Percentiles rank a stretch among this genome's conserved stretches.
phyloP scores from a whole-genome alignment of 2,113 vertebrate species.

The Cairina moschata region DNA sequence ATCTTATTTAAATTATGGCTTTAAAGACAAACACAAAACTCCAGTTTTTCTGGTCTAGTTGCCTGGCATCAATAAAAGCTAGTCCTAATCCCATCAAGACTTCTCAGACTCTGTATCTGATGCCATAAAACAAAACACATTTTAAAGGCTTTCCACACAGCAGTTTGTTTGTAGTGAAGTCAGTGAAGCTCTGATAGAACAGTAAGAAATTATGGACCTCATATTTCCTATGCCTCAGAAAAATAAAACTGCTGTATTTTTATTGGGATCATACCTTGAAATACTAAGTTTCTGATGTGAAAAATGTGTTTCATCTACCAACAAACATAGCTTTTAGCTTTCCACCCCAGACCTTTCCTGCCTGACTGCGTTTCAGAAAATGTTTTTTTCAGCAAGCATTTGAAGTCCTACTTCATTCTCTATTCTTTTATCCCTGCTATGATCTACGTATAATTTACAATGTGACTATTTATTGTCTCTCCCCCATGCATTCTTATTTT shows the following conservation, averaged over 20 bases:
- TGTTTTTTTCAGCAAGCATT: not conserved
- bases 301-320: slow-evolving; percentile 28
- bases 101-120: not conserved
- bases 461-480: not conserved
- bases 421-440: slow-evolving; percentile 12
- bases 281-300: not conserved
- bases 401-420: not conserved
- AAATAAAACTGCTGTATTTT: slow-evolving; percentile 37
- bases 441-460: not conserved
- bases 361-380: not conserved
- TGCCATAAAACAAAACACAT: not conserved
- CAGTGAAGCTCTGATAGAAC: not conserved
- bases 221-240: not conserved
- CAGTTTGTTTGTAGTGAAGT: not conserved
- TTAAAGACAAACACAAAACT: not conserved
- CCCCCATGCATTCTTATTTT: not conserved
- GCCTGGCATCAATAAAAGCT: not conserved
- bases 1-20: not conserved
- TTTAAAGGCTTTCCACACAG: slow-evolving; percentile 14
- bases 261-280: slow-evolving; percentile 14
- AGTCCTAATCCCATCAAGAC: not conserved
- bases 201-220: slow-evolving; percentile 19
- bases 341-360: slow-evolving; percentile 23
- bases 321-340: slow-evolving; percentile 31
- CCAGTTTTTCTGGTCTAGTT: not conserved